Conservation (phyloP, 2,888 invertebrate species). For the Andrena haemorrhoa region DNA sequence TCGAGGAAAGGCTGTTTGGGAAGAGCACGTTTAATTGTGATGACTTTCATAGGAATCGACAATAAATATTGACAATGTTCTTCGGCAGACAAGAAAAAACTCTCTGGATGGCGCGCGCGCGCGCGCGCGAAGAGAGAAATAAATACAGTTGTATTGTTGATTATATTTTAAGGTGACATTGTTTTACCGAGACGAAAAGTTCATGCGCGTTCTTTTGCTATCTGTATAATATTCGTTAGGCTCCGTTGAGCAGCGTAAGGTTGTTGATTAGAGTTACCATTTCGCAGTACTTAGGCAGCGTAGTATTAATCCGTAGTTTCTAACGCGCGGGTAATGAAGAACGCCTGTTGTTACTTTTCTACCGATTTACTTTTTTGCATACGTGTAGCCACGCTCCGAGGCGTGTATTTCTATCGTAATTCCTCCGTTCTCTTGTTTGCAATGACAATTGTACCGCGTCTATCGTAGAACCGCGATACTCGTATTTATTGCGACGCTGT, state of each 20-base stretch:
- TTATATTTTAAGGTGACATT: conserved; percentile 44
- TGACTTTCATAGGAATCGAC: conserved; percentile 57
- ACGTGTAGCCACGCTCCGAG: conserved; percentile 18
- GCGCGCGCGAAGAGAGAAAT: background rate
- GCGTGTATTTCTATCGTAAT: conserved; percentile 45
- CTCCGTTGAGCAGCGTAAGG: conserved; percentile 61
- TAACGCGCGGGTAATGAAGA: conserved; percentile 38
- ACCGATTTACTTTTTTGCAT: conserved; percentile 47
- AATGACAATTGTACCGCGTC: conserved; percentile 19
- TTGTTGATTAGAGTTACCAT: conserved; percentile 68
- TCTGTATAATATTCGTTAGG: conserved; percentile 53
- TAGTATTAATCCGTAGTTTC: conserved; percentile 66
- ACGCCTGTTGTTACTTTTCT: conserved; percentile 56
- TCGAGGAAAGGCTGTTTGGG: background rate
- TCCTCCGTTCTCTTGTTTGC: conserved; percentile 36
- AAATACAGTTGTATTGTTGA: conserved; percentile 38
- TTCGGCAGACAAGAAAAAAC: conserved; percentile 28
- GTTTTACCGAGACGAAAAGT: conserved; percentile 36
- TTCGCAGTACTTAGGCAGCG: conserved; percentile 66
- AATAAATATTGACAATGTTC: conserved; percentile 50
- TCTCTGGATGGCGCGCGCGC: conserved; percentile 30
- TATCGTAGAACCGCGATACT: conserved; percentile 87
- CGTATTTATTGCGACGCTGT: conserved; percentile 88
- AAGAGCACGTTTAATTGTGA: conserved; percentile 51
- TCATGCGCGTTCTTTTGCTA: conserved; percentile 49